Evolutionary conservation across 2,113 vertebrate species (phyloP).

Genomic region (Ploceus nigricollis): DNA sequence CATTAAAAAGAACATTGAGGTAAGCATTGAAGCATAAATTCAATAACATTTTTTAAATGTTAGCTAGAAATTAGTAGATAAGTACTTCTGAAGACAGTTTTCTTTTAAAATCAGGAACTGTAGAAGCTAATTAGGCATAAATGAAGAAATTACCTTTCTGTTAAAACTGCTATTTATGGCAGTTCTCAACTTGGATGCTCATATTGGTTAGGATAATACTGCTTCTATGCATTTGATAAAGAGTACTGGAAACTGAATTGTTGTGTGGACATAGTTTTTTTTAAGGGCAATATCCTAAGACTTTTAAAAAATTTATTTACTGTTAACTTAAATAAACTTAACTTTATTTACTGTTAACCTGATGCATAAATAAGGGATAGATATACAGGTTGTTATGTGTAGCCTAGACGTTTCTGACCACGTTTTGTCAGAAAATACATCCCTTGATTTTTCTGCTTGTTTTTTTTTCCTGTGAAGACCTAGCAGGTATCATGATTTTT

Average conservation of each 20-base stretch:
- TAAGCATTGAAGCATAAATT: constrained; percentile 67
- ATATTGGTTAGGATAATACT: background rate
- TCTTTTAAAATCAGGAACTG: background rate
- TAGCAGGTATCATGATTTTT: background rate
- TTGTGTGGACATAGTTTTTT: background rate
- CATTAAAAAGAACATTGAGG: constrained; percentile 90
- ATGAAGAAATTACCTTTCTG: background rate
- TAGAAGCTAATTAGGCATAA: background rate
- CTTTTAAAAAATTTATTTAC: background rate
- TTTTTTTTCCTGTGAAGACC: background rate
- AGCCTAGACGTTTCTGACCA: background rate
- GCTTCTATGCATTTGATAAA: background rate
- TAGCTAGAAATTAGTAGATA: background rate
- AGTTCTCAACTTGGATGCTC: background rate
- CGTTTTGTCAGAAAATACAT: background rate
- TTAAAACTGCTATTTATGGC: background rate
- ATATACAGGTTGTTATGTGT: background rate
- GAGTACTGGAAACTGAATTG: background rate
- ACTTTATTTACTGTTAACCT: background rate
- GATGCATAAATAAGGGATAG: background rate
- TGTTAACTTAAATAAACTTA: background rate
- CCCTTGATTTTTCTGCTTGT: background rate
- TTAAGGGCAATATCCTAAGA: background rate
- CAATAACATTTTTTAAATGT: background rate
- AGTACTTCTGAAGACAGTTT: background rate